These are phyloP conservation scores for Diorhabda carinulata DNA, from an alignment of 1,140 invertebrate genomes.

Conservation along the genomic window DNA sequence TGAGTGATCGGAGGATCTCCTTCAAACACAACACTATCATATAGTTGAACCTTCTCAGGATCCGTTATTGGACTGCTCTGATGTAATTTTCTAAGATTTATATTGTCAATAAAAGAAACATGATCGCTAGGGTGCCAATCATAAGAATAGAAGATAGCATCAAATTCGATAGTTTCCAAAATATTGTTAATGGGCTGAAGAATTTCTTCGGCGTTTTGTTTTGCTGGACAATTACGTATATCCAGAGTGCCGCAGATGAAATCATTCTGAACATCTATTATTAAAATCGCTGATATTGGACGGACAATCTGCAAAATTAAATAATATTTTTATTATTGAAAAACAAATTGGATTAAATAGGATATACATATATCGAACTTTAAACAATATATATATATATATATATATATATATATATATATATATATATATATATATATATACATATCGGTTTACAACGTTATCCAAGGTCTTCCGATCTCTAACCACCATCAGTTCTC, in stretches of 20 bases:
- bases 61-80: constrained; percentile 47
- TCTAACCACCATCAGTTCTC: no score
- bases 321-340: no score
- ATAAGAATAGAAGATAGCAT: constrained; percentile 68
- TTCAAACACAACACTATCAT: constrained; percentile 69
- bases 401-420: no score
- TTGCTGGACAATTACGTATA: constrained; percentile 61
- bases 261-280: constrained; percentile 84
- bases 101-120: constrained; percentile 75
- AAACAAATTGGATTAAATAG: no score
- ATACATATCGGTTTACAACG: no score
- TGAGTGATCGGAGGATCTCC: constrained; percentile 57
- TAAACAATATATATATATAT: no score
- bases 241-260: constrained; percentile 73
- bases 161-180: constrained; percentile 61
- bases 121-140: constrained; percentile 83
- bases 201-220: constrained; percentile 62
- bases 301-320: constrained; percentile 33
- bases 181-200: constrained; percentile 69
- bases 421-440: no score
- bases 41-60: constrained; percentile 58
- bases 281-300: constrained; percentile 63
- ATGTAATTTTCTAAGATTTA: constrained; percentile 49
- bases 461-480: no score
- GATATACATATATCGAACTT: no score